phyloP scores from a whole-genome alignment of 2,888 invertebrate genomes.

The Zootermopsis nevadensis region DNA sequence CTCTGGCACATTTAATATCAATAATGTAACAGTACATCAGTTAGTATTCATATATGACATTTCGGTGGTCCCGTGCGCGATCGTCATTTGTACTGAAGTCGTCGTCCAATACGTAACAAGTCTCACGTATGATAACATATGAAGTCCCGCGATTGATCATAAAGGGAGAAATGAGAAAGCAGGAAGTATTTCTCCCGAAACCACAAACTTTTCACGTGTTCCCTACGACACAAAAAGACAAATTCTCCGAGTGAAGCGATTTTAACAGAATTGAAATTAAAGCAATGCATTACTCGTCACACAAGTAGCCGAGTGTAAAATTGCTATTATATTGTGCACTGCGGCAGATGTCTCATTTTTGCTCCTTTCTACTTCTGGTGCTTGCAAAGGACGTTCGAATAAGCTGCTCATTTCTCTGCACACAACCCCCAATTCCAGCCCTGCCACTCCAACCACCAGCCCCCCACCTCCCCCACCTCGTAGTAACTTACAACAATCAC shows the following conservation, averaged over 20 bases:
- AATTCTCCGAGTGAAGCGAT: neutral
- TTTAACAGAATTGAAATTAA: conserved; percentile 14
- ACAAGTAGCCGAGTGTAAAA: neutral
- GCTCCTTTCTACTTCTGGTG: neutral
- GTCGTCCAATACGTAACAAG: no score
- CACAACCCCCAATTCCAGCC: neutral
- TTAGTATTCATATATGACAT: no score
- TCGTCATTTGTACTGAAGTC: no score
- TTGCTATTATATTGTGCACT: neutral
- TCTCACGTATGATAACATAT: conserved; percentile 2
- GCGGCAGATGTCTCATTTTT: neutral
- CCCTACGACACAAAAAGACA: neutral
- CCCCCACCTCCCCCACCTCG: neutral
- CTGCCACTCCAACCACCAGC: neutral
- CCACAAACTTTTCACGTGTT: neutral
- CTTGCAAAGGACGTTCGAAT: neutral
- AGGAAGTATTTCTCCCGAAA: neutral
- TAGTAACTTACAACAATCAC: conserved; percentile 20
- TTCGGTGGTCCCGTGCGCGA: no score
- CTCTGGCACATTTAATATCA: no score
- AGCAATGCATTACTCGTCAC: neutral
- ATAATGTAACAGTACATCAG: no score
- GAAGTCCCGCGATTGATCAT: neutral
- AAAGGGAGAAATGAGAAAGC: neutral
- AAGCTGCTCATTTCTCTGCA: conserved; percentile 19